These are phyloP conservation scores for Montipora sp. DNA, from an alignment of 64 coral and sea anemone species.

Conservation along the genomic window DNA sequence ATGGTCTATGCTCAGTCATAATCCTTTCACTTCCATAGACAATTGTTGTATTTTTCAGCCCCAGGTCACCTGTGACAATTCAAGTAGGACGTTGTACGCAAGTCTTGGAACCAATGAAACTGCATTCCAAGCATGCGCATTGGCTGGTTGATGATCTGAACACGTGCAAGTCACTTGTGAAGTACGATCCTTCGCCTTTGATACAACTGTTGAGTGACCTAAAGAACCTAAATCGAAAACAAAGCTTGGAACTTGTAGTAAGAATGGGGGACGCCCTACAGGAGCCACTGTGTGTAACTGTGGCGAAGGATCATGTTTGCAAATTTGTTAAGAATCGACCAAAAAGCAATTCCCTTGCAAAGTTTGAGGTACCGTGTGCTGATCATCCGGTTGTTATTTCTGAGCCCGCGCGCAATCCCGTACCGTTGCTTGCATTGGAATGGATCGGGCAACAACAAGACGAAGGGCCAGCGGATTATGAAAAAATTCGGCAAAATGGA, in stretches of 20 bases:
- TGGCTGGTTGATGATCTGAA: neutral
- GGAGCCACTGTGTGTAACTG: neutral
- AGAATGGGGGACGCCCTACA: neutral
- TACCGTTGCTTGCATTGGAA: slow-evolving; percentile 9
- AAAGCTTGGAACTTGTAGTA: neutral
- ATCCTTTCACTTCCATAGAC: neutral
- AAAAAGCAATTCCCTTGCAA: neutral
- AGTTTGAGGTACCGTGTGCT: neutral
- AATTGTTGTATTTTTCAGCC: neutral
- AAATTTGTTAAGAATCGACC: neutral
- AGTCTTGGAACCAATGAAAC: neutral
- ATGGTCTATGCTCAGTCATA: neutral
- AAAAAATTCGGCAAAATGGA: neutral
- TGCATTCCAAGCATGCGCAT: neutral
- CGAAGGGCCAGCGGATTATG: neutral
- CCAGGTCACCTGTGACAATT: neutral
- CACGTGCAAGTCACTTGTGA: slow-evolving; percentile 14
- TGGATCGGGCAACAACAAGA: neutral
- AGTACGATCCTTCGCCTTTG: neutral
- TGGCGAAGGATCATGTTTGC: neutral
- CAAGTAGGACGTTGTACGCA: neutral
- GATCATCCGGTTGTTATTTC: neutral
- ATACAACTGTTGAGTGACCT: neutral
- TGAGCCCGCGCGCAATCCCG: neutral
- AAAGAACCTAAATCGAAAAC: neutral